Percentiles rank a stretch among this genome's conserved stretches.
Conservation (phyloP, 2,888 invertebrate species). For the Athalia circularis region DNA sequence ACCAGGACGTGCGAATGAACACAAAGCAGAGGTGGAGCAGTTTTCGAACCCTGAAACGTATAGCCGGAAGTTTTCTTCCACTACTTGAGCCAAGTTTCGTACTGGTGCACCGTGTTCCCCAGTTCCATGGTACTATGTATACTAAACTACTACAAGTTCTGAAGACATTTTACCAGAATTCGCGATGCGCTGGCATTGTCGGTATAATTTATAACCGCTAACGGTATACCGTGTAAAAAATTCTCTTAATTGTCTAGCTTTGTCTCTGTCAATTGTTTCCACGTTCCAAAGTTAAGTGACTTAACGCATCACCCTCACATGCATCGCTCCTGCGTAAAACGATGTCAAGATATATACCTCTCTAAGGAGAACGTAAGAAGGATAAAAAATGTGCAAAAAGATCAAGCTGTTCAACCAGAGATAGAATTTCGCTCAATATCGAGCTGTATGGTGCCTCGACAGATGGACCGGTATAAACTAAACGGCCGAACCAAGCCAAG, state of each 20-base stretch:
- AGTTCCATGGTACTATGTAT: not conserved
- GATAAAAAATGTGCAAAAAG: not conserved
- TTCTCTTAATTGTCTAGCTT: slow-evolving; percentile 15
- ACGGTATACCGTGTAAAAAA: slow-evolving; percentile 7
- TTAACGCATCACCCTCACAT: not conserved
- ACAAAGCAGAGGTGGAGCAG: slow-evolving; percentile 2
- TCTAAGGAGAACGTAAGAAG: not conserved
- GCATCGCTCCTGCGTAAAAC: not conserved
- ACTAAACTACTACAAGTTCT: too few species aligned
- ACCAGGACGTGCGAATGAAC: slow-evolving; percentile 19
- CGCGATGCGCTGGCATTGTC: not conserved
- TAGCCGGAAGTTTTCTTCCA: slow-evolving; percentile 15
- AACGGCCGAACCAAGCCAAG: slow-evolving; percentile 37
- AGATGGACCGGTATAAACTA: slow-evolving; percentile 36
- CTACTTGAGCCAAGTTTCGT: slow-evolving; percentile 31
- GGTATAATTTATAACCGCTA: slow-evolving; percentile 26
- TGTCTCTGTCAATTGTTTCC: not conserved
- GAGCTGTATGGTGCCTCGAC: not conserved
- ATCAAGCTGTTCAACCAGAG: not conserved
- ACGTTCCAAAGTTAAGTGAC: not conserved
- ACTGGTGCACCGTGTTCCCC: not conserved
- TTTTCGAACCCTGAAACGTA: not conserved
- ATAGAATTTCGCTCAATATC: slow-evolving; percentile 9
- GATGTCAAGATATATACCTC: not conserved
- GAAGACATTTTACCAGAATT: too few species aligned